Evolutionary conservation across 92 coral and sea anemone species (phyloP).

Genomic region (Epizoanthus illoricatus): DNA sequence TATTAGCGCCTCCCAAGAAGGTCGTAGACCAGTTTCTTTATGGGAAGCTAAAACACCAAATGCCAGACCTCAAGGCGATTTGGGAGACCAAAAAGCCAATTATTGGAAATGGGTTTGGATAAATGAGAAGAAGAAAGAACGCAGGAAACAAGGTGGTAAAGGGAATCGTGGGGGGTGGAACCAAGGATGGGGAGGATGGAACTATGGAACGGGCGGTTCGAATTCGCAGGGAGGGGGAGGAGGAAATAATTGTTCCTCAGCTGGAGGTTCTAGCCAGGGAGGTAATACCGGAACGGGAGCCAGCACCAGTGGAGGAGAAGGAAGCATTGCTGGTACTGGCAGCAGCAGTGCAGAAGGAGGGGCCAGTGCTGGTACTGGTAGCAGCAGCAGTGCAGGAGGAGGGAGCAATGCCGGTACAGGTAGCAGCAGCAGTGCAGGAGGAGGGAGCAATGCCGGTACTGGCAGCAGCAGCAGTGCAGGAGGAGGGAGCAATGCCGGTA

Average conservation of each 20-base stretch:
- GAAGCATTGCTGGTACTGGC: too few species aligned
- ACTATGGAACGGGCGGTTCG: not conserved
- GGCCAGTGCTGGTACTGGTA: too few species aligned
- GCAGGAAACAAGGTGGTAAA: not conserved
- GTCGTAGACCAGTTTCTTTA: not conserved
- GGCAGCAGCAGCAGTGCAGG: too few species aligned
- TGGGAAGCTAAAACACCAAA: not conserved
- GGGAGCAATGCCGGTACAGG: too few species aligned
- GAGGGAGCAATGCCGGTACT: too few species aligned
- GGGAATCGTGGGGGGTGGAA: constrained; percentile 24
- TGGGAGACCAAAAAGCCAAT: not conserved
- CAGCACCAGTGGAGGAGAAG: too few species aligned
- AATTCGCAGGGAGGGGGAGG: constrained; percentile 17
- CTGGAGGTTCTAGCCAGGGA: too few species aligned
- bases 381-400: too few species aligned
- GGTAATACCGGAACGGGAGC: too few species aligned
- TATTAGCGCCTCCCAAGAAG: not conserved
- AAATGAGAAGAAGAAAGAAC: constrained; percentile 6
- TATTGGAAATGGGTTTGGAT: not conserved
- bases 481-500: too few species aligned
- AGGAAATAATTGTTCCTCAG: not conserved
- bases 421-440: too few species aligned
- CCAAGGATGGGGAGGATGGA: constrained; percentile 20
- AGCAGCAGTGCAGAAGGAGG: too few species aligned
- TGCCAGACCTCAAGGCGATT: not conserved